Conservation (phyloP, 2,113 vertebrate genomes). For the Sphaerodactylus townsendi region DNA sequence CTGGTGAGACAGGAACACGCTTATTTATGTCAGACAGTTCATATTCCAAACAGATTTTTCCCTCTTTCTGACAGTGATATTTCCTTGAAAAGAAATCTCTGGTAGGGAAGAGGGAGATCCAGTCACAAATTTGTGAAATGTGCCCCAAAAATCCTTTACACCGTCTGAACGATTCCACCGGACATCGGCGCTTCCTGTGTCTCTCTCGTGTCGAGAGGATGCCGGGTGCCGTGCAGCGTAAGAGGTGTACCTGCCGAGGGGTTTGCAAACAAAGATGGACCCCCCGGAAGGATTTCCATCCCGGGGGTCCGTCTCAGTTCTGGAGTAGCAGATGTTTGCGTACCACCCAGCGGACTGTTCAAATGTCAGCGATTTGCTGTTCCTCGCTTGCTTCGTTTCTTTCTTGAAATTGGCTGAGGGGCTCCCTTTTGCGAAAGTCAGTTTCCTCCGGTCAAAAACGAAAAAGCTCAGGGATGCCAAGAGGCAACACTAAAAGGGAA, state of each 20-base stretch:
- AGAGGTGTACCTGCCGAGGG: not conserved
- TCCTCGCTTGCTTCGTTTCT: too few relatives aligned
- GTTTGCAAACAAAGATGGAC: too few relatives aligned
- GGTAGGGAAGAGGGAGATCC: not conserved
- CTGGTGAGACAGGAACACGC: too few relatives aligned
- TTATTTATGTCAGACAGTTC: too few relatives aligned
- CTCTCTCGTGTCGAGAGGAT: rapidly evolving
- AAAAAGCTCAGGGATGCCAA: too few relatives aligned
- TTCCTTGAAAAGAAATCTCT: not conserved
- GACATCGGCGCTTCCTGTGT: not conserved
- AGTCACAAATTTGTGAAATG: not conserved
- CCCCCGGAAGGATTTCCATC: not conserved
- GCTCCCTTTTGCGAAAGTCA: too few relatives aligned
- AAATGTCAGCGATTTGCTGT: not conserved
- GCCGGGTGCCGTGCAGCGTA: not conserved
- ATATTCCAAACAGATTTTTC: not conserved
- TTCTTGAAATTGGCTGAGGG: too few relatives aligned
- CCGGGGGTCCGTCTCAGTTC: not conserved
- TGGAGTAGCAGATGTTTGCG: not conserved
- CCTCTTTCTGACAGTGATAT: rapidly evolving
- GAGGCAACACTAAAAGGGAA: too few relatives aligned
- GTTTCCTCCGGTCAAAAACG: too few relatives aligned
- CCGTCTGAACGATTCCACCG: not conserved
- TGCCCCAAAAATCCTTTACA: too few relatives aligned
- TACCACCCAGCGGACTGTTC: not conserved